These are phyloP conservation scores for Strix aluco DNA, from an alignment of 2,113 vertebrate species.

Conservation along the genomic window DNA sequence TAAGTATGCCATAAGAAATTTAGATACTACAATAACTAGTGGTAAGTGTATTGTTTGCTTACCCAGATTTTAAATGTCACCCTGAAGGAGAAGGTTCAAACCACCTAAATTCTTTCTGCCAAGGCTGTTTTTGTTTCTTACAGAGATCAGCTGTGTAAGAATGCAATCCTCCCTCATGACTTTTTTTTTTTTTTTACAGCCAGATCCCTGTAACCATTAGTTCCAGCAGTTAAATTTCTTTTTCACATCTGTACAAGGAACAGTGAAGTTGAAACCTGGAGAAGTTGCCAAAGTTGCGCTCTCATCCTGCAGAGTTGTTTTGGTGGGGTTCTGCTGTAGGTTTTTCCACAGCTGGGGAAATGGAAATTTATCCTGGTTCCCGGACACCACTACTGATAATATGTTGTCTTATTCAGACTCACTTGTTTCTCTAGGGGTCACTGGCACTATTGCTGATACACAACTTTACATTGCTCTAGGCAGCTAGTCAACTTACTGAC, in stretches of 20 bases:
- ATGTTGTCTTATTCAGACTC: background rate
- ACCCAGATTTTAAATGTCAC: background rate
- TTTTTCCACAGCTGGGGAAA: background rate
- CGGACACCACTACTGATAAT: background rate
- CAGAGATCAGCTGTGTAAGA: background rate
- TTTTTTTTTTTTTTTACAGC: background rate
- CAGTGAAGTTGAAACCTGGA: background rate
- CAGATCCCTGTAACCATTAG: background rate
- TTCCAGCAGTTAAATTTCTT: background rate
- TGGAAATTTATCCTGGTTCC: background rate
- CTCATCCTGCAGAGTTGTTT: background rate
- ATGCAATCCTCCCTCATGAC: background rate
- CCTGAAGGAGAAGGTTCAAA: background rate
- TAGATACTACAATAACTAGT: background rate
- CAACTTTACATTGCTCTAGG: background rate
- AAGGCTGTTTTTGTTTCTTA: background rate
- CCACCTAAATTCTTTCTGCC: background rate
- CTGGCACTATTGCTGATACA: background rate
- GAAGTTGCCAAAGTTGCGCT: background rate
- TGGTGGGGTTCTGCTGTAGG: background rate
- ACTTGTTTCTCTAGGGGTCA: background rate
- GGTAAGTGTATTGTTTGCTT: background rate
- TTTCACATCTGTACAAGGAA: background rate
- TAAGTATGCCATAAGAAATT: background rate
- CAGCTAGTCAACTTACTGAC: background rate